Conservation (phyloP, 2,797 vertebrate genomes). For the Ciconia nigra region DNA sequence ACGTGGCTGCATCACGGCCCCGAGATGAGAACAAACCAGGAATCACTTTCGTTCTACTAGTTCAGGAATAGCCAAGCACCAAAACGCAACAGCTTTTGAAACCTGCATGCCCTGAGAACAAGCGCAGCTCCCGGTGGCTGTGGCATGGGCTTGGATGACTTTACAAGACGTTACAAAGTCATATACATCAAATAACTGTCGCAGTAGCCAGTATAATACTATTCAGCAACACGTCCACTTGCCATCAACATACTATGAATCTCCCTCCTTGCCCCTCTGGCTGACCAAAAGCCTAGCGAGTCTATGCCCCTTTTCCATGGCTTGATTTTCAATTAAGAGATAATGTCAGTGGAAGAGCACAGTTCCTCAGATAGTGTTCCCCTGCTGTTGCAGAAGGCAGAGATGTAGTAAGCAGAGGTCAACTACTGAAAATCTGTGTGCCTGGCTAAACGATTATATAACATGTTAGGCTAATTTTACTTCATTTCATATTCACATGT, state of each 20-base stretch:
- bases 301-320: neutral
- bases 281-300: neutral
- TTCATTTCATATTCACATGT: slow-evolving; percentile 50
- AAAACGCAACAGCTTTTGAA: neutral
- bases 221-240: neutral
- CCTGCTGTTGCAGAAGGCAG: neutral
- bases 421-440: neutral
- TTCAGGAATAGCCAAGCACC: neutral
- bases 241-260: neutral
- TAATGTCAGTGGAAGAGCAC: slow-evolving; percentile 4
- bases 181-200: neutral
- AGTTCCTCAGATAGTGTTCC: neutral
- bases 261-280: neutral
- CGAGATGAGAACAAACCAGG: neutral
- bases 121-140: neutral
- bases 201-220: neutral
- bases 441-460: neutral
- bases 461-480: slow-evolving; percentile 24
- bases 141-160: neutral
- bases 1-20: accelerated
- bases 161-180: neutral
- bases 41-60: neutral
- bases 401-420: slow-evolving; percentile 1
- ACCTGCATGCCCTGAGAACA: neutral
- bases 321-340: slow-evolving; percentile 49